Conservation (phyloP, 2,797 vertebrate species). For the Acrossocheilus fasciatus region DNA sequence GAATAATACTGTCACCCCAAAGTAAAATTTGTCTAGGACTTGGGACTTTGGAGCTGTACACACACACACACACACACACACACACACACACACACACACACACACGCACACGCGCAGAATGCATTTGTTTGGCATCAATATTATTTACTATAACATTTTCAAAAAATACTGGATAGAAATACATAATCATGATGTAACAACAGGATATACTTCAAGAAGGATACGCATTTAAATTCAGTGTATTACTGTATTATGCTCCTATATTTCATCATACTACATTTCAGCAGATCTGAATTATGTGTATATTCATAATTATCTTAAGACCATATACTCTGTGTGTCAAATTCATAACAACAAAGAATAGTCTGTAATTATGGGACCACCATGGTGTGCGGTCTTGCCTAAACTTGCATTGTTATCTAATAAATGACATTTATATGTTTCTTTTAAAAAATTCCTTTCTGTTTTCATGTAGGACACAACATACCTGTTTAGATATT, state of each 20-base stretch:
- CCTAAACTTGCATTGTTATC: background rate
- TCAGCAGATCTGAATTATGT: background rate
- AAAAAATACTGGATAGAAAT: background rate
- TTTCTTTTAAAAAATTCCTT: background rate
- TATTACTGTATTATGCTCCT: background rate
- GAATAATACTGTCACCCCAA: background rate
- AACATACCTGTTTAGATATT: background rate
- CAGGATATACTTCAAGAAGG: background rate
- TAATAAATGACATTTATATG: background rate
- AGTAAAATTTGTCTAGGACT: conserved; percentile 1
- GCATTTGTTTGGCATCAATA: background rate
- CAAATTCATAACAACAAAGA: conserved; percentile 7
- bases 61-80: background rate
- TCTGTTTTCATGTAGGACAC: background rate
- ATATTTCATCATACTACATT: background rate
- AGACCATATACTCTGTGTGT: background rate
- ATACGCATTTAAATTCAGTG: background rate
- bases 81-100: background rate
- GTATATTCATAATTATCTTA: background rate
- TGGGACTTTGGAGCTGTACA: conserved; percentile 2
- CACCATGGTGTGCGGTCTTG: background rate
- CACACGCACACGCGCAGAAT: background rate
- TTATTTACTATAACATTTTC: background rate
- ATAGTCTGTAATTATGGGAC: background rate
- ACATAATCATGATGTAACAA: background rate